Evolutionary conservation across 2,113 vertebrate species (phyloP), one percentile per base, ranked within the genome.

Genomic region (Phalacrocorax brasilianus): DNA sequence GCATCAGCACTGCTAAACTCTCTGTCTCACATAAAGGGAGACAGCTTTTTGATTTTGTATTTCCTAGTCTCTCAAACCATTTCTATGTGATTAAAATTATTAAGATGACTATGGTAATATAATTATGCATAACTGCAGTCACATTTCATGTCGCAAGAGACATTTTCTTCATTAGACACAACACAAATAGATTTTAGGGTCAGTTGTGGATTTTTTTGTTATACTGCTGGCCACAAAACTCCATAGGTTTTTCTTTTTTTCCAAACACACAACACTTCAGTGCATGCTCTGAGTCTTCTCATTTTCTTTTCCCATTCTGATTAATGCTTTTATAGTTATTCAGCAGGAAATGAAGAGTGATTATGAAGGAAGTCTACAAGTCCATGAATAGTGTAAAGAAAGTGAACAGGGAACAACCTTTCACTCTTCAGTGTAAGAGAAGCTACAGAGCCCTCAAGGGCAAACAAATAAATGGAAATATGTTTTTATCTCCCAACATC

Each of bases 131-230:
- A 78, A 35, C 4, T 78, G 27, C 53, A 74, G 38, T n/a, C 40
- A 91, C 42, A 67, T 87, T 53, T 61, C 33, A 47, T 78, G 52
- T 9, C 61, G 16, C 5, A 89, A 83, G 21, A 75, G 33, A 18
- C 28, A 38, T 68, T 88, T 72, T 47, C 30, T 75, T 73, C 35
- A 72, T 6, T 72, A 88, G 28, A 75, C 50, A 74, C 4, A 75
- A 66, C 14, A 58, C 33, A 80, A 88, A 79, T 2, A 70, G 28
- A 74, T 62, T 84, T 70, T 66, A 76, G 1, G 1, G 8, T 40
- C 18, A 78, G 3, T 5, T 27, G 10, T 12, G 24, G 9, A 14
- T 0, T 0, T 8, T 53, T 70, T 76, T 45, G 3, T 63, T 47
- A 63, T 24, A 70, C 19, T 53, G 8, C 28, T 75, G 13, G 44